Evolutionary conservation across 2,113 vertebrate genomes (phyloP), one percentile per base, ranked within the genome.

Genomic region (Saccopteryx bilineata): DNA sequence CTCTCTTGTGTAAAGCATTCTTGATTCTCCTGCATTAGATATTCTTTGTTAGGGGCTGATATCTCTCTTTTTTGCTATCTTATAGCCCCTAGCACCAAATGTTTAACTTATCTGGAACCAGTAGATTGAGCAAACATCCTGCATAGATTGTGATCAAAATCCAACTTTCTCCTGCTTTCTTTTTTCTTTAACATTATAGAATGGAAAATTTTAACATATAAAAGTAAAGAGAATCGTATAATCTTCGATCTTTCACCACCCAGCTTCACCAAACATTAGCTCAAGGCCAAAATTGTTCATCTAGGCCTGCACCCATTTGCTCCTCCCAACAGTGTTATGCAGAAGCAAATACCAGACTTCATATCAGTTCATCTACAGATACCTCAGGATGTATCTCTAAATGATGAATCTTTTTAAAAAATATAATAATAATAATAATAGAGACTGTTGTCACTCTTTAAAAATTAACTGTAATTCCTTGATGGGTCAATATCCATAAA

Each of bases 381-480:
- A 89, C 28, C 72, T 68, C 69, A 87, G 39, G 15, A 39, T 61
- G 3, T 26, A 71, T 79, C 39, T 52, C 31, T 61, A 79, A 52
- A 93, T 33, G 23, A 39, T 9, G 61, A 31, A 9, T 60, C 39
- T 74, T 26, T 68, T 83, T 0, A 7, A 66, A 92, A 75, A 54
- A 39, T 39, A 39, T 39, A 11, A 75, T 31, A 15, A 74, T 28
- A 15, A 74, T 28, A 46, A 78, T 2, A 26, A 48, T 48, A 48
- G 31, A 33, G 39, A 39, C 9, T 65, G 6, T 33, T 83, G 21
- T 74, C 28, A 50, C 31, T 75, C 24, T 88, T 76, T 33, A 14
- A n/a, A 94, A 90, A 58, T 58, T 72, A 88, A 66, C n/a, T 21
- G 5, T 50, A 80, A 83, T 76, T 58, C 39, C 86, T 81, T 83